Conservation (phyloP, 2,888 invertebrate genomes). For the Polydrusus tereticollis region DNA sequence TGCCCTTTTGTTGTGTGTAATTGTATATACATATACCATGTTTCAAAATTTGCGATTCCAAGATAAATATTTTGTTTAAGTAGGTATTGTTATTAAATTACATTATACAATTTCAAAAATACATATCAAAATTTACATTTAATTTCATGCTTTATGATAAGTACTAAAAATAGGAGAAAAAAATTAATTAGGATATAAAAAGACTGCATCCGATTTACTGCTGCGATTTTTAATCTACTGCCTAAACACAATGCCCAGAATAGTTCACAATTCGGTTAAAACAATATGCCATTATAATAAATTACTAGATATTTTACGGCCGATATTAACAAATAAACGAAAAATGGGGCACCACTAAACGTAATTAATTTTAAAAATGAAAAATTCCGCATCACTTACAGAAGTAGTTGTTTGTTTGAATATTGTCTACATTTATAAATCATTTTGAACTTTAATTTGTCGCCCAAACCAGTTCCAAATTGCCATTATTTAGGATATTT, state of each 20-base stretch:
- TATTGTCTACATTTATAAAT: slow-evolving; percentile 17
- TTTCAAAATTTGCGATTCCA: neutral
- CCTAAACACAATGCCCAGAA: too few relatives aligned
- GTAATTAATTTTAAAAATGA: slow-evolving; percentile 16
- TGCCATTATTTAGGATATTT: slow-evolving; percentile 2
- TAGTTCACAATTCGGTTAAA: too few relatives aligned
- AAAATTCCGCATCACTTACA: slow-evolving; percentile 4
- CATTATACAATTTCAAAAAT: too few relatives aligned
- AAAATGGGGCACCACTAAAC: neutral
- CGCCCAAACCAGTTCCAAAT: slow-evolving; percentile 11
- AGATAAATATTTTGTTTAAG: neutral
- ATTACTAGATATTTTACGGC: neutral
- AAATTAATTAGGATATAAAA: too few relatives aligned
- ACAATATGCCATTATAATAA: too few relatives aligned
- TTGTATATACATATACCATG: neutral
- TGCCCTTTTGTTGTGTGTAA: neutral
- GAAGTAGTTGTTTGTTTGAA: slow-evolving; percentile 15
- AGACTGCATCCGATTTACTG: too few relatives aligned
- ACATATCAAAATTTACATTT: too few relatives aligned
- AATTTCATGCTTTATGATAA: too few relatives aligned
- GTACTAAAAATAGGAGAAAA: too few relatives aligned
- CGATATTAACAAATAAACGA: neutral
- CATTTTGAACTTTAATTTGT: slow-evolving; percentile 13
- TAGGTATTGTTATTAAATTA: too few relatives aligned
- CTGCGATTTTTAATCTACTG: too few relatives aligned